Percentiles rank a stretch among this genome's conserved stretches.
Conservation (phyloP, 2,797 vertebrate species). For the Micromesistius poutassou region DNA sequence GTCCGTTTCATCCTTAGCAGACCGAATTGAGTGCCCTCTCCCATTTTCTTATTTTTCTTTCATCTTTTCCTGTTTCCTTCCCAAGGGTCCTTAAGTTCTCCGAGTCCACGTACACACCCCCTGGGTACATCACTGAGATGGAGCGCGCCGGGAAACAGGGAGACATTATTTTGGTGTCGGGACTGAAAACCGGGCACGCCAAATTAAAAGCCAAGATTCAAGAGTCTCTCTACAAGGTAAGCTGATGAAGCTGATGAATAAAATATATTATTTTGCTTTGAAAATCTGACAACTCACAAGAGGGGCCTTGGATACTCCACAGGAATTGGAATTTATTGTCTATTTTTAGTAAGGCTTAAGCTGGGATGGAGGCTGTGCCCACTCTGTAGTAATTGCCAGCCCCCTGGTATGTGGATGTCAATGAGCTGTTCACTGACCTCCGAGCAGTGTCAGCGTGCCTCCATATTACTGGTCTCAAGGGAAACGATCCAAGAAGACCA, state of each 20-base stretch:
- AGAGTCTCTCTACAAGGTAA: slow-evolving; percentile 86
- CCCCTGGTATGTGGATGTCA: neutral
- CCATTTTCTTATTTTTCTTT: slow-evolving; percentile 2
- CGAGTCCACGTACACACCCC: slow-evolving; percentile 92
- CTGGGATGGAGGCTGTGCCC: slow-evolving; percentile 13
- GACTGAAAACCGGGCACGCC: slow-evolving; percentile 92
- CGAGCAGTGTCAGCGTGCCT: neutral
- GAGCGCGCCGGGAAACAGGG: slow-evolving; percentile 86
- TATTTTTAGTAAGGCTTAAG: slow-evolving; percentile 15
- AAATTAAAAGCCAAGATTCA: slow-evolving; percentile 90
- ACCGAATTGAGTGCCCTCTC: neutral
- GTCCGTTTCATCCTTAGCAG: neutral
- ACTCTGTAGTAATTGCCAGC: neutral
- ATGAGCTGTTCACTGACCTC: neutral
- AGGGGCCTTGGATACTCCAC: neutral
- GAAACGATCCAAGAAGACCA: neutral
- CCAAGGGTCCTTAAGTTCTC: slow-evolving; percentile 88
- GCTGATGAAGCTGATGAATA: slow-evolving; percentile 4
- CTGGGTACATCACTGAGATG: slow-evolving; percentile 91
- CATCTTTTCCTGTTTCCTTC: neutral
- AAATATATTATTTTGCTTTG: neutral
- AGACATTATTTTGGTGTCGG: slow-evolving; percentile 78
- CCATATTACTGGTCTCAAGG: neutral
- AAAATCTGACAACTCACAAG: neutral
- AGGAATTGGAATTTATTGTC: neutral